Conservation (phyloP, 2,797 vertebrate genomes). For the Chloroceryle amazona region DNA sequence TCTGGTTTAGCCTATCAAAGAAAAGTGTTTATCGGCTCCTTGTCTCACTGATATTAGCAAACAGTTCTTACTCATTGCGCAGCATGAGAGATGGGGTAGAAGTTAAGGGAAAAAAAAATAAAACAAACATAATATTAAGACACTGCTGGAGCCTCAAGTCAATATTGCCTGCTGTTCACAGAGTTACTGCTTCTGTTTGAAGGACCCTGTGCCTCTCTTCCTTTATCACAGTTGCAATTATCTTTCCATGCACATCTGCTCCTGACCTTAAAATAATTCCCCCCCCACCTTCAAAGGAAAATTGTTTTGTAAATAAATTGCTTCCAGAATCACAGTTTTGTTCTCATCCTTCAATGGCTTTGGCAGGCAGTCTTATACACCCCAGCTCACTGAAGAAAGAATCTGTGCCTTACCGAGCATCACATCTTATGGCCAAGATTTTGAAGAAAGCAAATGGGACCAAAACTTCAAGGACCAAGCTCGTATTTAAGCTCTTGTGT, state of each 20-base stretch:
- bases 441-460: neutral
- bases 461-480: neutral
- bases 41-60: neutral
- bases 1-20: neutral
- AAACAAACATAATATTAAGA: neutral
- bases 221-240: conserved; percentile 12
- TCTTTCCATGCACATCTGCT: conserved; percentile 27
- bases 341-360: neutral
- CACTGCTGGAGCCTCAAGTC: neutral
- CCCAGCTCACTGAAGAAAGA: neutral
- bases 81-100: neutral
- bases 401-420: neutral
- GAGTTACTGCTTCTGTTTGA: neutral
- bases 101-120: neutral
- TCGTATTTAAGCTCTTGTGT: neutral
- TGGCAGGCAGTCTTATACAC: neutral
- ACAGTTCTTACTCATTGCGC: neutral
- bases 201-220: neutral
- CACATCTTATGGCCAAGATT: neutral
- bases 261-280: conserved; percentile 20
- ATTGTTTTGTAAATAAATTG: neutral
- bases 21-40: neutral
- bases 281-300: neutral
- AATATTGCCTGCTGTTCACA: neutral
- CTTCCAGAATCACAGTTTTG: conserved; percentile 30